Evolutionary conservation across 1,140 invertebrate genomes (phyloP), one percentile per base, ranked within the genome.

Genomic region (Choristoneura fumiferana): DNA sequence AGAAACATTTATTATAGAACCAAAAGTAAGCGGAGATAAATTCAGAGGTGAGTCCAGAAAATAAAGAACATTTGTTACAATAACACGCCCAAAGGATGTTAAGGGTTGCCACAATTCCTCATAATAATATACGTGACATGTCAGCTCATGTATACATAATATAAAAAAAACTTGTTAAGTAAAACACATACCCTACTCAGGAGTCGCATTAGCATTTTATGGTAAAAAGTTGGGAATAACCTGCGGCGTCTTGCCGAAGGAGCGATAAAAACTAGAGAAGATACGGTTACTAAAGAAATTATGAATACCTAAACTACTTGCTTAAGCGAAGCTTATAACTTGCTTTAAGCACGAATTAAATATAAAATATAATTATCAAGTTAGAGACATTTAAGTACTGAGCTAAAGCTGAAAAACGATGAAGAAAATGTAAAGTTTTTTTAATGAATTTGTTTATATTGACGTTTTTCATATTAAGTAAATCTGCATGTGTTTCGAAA

Each of bases 111-210:
- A 33, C 43, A n/a, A 49, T 49, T 22, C 29, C 29, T 49, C 43
- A 49, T 49, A 17, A 29, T 49, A 49, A 49, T 8, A 49, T 29
- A 33, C 43, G 43, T 12, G 14, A n/a, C 18, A 29, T 49, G 43
- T 49, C 43, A 29, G 43, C 43, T 49, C 43, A n/a, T 45, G 18
- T 15, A 45, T 45, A 45, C 22, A 29, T 29, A 29, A 29, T 29
- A 29, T 29, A 29, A 29, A 45, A 37, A 37, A 37, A 45, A 45
- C 40, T 45, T 45, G 40, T 45, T 45, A 45, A 45, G 18, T 45
- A 45, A 45, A 45, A 45, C 40, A 45, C 17, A 45, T 45, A 15
- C 40, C 2, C 15, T 18, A 10, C 9, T 37, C 35, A n/a, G 8
- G 39, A 29, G 40, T 0, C 6, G 0, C 39, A 45, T 22, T 45